phyloP scores from a whole-genome alignment of 2,888 invertebrate species.

The Apeira syringaria region DNA sequence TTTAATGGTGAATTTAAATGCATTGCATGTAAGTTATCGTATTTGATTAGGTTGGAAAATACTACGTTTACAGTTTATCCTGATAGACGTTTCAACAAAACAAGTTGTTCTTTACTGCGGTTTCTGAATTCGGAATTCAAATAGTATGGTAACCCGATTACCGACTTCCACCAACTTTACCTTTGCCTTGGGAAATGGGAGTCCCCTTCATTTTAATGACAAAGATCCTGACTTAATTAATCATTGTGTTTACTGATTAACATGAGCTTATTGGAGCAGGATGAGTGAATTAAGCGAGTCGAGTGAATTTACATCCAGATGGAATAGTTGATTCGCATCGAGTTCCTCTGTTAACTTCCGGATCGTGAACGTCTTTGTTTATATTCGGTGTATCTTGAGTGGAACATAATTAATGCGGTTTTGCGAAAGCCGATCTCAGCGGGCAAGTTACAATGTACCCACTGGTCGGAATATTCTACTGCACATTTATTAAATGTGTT shows the following conservation, averaged over 20 bases:
- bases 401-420: slow-evolving; percentile 13
- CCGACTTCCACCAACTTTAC: slow-evolving; percentile 12
- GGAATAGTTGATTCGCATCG: slow-evolving; percentile 51
- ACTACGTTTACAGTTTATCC: too few species aligned
- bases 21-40: too few species aligned
- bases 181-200: slow-evolving; percentile 29
- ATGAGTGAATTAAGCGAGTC: slow-evolving; percentile 32
- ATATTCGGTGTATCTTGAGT: slow-evolving; percentile 18
- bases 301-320: slow-evolving; percentile 69
- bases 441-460: too few species aligned
- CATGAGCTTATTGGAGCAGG: slow-evolving; percentile 60
- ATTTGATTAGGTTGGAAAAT: too few species aligned
- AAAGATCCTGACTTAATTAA: slow-evolving; percentile 78
- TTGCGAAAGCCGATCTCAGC: too few species aligned
- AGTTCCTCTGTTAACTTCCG: slow-evolving; percentile 23
- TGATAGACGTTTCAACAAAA: too few species aligned
- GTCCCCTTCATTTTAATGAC: slow-evolving; percentile 69
- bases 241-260: slow-evolving; percentile 76
- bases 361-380: slow-evolving; percentile 15
- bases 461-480: too few species aligned
- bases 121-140: too few species aligned
- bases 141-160: slow-evolving; percentile 10
- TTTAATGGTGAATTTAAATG: too few species aligned
- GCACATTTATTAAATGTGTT: too few species aligned
- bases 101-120: too few species aligned